Conservation (phyloP, 1,140 invertebrate genomes). For the Phymorhynchus buccinoides region DNA sequence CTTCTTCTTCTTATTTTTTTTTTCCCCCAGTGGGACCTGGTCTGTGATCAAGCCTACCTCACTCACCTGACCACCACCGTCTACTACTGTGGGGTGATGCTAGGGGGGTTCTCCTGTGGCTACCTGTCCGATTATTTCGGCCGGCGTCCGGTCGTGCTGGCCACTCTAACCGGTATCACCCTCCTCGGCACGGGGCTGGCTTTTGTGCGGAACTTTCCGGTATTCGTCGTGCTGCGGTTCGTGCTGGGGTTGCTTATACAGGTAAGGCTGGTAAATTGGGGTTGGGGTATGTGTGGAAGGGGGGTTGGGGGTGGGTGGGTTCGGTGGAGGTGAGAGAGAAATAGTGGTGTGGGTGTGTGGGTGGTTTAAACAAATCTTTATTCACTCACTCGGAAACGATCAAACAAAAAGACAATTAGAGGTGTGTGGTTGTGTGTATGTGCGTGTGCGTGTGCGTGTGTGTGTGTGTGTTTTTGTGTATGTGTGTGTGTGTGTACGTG, state of each 20-base stretch:
- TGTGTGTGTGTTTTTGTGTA: too few relatives aligned
- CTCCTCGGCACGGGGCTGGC: neutral
- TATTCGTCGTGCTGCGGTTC: neutral
- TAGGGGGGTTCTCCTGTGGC: conserved; percentile 4
- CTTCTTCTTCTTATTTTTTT: neutral
- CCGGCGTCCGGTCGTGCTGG: neutral
- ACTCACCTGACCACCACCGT: conserved; percentile 22
- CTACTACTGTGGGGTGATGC: conserved; percentile 21
- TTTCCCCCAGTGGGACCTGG: conserved; percentile 23
- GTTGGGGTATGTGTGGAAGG: too few relatives aligned
- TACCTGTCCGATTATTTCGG: conserved; percentile 18
- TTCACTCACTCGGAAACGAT: too few relatives aligned
- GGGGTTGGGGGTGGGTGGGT: too few relatives aligned
- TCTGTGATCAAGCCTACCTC: conserved; percentile 23
- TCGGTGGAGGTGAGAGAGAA: too few relatives aligned
- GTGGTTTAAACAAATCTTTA: too few relatives aligned
- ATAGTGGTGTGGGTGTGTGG: too few relatives aligned
- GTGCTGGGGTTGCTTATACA: neutral
- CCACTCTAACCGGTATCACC: neutral
- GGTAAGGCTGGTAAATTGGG: neutral
- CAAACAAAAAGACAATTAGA: too few relatives aligned
- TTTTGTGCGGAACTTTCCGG: conserved; percentile 1
- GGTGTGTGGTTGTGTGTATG: too few relatives aligned
- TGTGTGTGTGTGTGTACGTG: too few relatives aligned
- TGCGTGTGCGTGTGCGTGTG: too few relatives aligned